Conservation (phyloP, 2,113 vertebrate species). For the Chinchilla lanigera region DNA sequence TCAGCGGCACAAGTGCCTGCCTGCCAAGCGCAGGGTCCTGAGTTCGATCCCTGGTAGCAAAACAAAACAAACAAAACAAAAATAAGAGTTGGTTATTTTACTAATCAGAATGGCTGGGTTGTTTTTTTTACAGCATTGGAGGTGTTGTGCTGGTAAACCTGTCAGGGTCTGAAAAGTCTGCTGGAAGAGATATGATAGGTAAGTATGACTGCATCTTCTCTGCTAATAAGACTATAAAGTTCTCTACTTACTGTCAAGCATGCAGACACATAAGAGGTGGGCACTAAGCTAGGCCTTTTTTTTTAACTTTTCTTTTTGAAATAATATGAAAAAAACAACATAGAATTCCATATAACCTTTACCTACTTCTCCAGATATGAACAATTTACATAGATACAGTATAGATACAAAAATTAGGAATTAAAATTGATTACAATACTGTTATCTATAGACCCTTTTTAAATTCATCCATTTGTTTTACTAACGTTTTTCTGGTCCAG, state of each 20-base stretch:
- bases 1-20: too few species aligned
- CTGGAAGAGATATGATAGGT: constrained; percentile 93
- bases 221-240: background rate
- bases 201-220: constrained; percentile 69
- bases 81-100: constrained; percentile 51
- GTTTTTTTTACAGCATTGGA: constrained; percentile 90
- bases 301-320: constrained; percentile 28
- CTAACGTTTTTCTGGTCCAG: background rate
- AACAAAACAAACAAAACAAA: too few species aligned
- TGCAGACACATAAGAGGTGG: background rate
- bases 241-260: background rate
- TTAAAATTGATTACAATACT: background rate
- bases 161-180: constrained; percentile 92
- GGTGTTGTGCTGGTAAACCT: constrained; percentile 95
- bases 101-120: constrained; percentile 14
- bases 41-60: too few species aligned
- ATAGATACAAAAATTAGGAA: constrained; percentile 38
- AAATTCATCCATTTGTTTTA: background rate
- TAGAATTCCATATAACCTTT: constrained; percentile 27
- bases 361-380: background rate
- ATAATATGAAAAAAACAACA: constrained; percentile 8
- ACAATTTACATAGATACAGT: background rate
- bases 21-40: too few species aligned
- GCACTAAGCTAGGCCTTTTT: background rate
- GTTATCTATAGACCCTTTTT: background rate